Conservation (phyloP, 2,113 vertebrate genomes). For the Eudorcas thomsonii region DNA sequence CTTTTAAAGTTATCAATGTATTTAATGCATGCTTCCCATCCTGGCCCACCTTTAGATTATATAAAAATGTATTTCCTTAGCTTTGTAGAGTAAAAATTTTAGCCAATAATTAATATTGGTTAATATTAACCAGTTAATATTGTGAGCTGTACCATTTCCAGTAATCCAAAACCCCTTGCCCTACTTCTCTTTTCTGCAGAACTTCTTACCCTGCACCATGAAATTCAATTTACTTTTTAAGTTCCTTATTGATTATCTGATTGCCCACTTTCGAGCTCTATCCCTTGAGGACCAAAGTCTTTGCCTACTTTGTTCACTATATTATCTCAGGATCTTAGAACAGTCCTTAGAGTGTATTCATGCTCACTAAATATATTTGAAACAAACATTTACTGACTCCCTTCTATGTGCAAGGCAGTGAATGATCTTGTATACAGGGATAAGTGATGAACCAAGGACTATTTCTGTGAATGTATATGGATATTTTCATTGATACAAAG, state of each 20-base stretch:
- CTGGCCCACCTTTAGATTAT: not conserved
- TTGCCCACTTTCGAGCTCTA: not conserved
- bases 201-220: not conserved
- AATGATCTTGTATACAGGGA: not conserved
- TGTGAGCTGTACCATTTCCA: not conserved
- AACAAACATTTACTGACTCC: not conserved
- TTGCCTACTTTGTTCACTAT: not conserved
- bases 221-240: not conserved
- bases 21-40: not conserved
- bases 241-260: not conserved
- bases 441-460: not conserved
- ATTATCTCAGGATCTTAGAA: not conserved
- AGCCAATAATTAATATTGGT: not conserved
- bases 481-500: not conserved
- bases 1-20: not conserved
- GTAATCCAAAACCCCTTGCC: not conserved
- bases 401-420: not conserved
- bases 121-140: not conserved
- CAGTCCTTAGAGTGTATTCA: not conserved
- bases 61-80: not conserved
- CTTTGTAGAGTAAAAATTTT: conserved; percentile 5
- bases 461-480: not conserved
- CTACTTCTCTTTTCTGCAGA: not conserved
- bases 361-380: not conserved
- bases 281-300: not conserved